phyloP scores from a whole-genome alignment of 2,113 vertebrate genomes.

The Ceyx margarethae region DNA sequence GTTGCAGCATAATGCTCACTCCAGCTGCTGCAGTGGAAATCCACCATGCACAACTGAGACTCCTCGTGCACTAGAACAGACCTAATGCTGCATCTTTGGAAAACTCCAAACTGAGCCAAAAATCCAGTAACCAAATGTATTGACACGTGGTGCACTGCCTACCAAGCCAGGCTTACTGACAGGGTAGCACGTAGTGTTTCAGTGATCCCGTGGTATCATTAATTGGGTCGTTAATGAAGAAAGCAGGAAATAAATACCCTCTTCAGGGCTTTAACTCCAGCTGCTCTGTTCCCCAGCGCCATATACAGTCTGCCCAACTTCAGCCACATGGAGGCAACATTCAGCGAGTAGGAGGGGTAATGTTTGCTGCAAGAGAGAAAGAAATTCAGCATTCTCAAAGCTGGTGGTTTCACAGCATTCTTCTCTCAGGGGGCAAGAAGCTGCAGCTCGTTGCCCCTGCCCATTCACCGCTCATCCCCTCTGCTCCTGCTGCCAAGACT shows the following conservation, averaged over 20 bases:
- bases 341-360: conserved; percentile 90
- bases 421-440: conserved; percentile 4
- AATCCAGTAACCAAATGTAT: neutral
- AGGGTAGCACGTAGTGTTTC: neutral
- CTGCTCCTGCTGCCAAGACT: conserved; percentile 14
- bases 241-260: conserved; percentile 81
- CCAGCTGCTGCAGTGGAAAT: neutral
- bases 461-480: neutral
- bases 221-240: neutral
- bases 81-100: neutral
- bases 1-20: neutral
- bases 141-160: neutral
- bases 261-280: conserved; percentile 78
- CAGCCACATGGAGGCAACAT: conserved; percentile 95
- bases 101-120: neutral
- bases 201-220: neutral
- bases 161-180: neutral
- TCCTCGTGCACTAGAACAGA: neutral
- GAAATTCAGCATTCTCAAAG: neutral
- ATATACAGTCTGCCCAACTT: conserved; percentile 89
- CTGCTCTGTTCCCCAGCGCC: conserved; percentile 74
- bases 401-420: neutral
- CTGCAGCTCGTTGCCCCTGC: neutral
- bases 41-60: neutral
- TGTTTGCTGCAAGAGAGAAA: conserved; percentile 77